Conservation (phyloP, 2,797 vertebrate genomes). For the Enteromius treurensis region DNA sequence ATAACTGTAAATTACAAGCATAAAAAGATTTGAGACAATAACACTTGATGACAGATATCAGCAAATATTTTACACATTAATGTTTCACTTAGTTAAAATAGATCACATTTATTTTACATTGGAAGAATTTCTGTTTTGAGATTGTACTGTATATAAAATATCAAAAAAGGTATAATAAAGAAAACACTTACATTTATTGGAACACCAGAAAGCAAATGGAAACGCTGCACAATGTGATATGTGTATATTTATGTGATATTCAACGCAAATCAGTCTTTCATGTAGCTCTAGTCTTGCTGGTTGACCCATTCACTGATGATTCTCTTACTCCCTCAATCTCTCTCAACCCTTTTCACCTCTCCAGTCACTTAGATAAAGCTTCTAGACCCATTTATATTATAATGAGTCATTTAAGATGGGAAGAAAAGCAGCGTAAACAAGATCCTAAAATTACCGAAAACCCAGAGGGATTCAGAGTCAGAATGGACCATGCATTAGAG, state of each 20-base stretch:
- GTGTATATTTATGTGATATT: background rate
- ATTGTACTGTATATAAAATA: background rate
- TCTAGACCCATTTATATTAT: slow-evolving; percentile 53
- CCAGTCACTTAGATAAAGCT: slow-evolving; percentile 44
- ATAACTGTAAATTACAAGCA: background rate
- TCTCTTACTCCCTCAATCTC: background rate
- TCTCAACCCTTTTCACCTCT: slow-evolving; percentile 49
- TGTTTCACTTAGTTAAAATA: background rate
- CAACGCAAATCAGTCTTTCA: background rate
- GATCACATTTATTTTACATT: background rate
- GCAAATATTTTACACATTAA: background rate
- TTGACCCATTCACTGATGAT: background rate
- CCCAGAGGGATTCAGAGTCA: slow-evolving; percentile 40
- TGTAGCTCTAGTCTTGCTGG: background rate
- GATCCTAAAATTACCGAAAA: slow-evolving; percentile 32
- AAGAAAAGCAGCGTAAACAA: slow-evolving; percentile 33
- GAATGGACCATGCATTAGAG: background rate
- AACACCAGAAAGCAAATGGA: background rate
- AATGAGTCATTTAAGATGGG: slow-evolving; percentile 55
- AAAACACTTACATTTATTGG: slow-evolving; percentile 26
- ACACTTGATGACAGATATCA: background rate
- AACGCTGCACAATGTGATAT: background rate
- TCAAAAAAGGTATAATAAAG: background rate
- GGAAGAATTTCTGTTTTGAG: background rate
- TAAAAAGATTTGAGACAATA: background rate